Percentiles rank a stretch among this genome's conserved stretches.
Evolutionary conservation across 1,140 invertebrate genomes (phyloP).

Genomic region (Elymnias hypermnestra): DNA sequence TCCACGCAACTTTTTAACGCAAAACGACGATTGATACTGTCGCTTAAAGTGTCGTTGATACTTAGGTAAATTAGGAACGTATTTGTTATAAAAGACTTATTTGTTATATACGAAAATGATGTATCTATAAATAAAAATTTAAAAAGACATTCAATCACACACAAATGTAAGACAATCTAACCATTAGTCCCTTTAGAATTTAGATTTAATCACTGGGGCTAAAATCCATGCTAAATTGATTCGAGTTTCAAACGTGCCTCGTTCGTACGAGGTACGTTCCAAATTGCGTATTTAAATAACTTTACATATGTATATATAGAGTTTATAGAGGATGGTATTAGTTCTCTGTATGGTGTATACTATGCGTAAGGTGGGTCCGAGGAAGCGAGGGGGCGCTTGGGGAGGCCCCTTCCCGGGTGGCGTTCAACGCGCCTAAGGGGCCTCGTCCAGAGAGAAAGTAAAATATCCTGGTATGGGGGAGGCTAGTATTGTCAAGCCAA

Average conservation of each 20-base stretch:
- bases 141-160: not conserved
- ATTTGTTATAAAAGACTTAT: too few species aligned
- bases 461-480: slow-evolving; percentile 69
- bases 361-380: slow-evolving; percentile 55
- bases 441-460: slow-evolving; percentile 69
- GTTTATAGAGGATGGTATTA: slow-evolving; percentile 68
- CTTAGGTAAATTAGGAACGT: too few species aligned
- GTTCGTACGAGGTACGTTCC: slow-evolving; percentile 35
- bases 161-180: not conserved
- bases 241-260: slow-evolving; percentile 37
- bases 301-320: slow-evolving; percentile 60
- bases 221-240: slow-evolving; percentile 56
- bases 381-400: slow-evolving; percentile 30
- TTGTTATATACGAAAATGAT: too few species aligned
- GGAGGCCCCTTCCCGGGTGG: slow-evolving; percentile 32
- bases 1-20: too few species aligned
- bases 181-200: slow-evolving; percentile 19
- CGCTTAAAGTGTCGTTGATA: too few species aligned
- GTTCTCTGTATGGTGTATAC: slow-evolving; percentile 68
- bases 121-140: not conserved
- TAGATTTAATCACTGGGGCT: slow-evolving; percentile 42
- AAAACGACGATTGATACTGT: too few species aligned
- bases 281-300: slow-evolving; percentile 72
- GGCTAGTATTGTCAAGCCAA: slow-evolving; percentile 72
- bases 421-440: slow-evolving; percentile 57